phyloP scores from a whole-genome alignment of 2,888 invertebrate species.

The Meta bourneti region DNA sequence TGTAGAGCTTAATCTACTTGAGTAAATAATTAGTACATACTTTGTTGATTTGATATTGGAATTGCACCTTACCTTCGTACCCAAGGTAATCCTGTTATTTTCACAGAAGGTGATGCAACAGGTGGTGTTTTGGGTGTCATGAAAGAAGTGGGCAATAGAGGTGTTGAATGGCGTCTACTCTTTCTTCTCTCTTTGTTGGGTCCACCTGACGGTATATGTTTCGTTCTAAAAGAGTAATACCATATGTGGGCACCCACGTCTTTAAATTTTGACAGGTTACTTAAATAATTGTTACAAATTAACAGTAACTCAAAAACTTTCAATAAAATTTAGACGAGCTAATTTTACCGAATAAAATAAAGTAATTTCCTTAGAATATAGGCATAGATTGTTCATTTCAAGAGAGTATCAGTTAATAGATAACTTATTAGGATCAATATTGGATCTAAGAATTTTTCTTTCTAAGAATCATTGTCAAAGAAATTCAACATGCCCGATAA shows the following conservation, averaged over 20 bases:
- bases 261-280: no score
- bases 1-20: not conserved
- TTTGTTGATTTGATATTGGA: not conserved
- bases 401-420: no score
- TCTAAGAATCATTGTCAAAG: no score
- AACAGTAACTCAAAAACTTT: not conserved
- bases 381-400: no score
- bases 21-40: not conserved
- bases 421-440: no score
- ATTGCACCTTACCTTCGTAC: slow-evolving; percentile 51
- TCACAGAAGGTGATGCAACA: slow-evolving; percentile 47
- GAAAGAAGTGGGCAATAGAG: slow-evolving; percentile 41
- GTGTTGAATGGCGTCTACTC: slow-evolving; percentile 64
- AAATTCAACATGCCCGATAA: no score
- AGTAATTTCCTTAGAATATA: no score
- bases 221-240: slow-evolving; percentile 13
- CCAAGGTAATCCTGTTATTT: slow-evolving; percentile 51
- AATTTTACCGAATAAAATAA: no score
- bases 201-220: slow-evolving; percentile 9
- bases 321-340: not conserved
- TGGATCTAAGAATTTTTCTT: no score
- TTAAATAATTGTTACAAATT: not conserved
- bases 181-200: slow-evolving; percentile 34
- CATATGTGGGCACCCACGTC: not conserved
- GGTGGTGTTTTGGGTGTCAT: slow-evolving; percentile 37